Base-by-base conservation (phyloP, 2,888 invertebrate genomes). In the Rapana venosa region DNA sequence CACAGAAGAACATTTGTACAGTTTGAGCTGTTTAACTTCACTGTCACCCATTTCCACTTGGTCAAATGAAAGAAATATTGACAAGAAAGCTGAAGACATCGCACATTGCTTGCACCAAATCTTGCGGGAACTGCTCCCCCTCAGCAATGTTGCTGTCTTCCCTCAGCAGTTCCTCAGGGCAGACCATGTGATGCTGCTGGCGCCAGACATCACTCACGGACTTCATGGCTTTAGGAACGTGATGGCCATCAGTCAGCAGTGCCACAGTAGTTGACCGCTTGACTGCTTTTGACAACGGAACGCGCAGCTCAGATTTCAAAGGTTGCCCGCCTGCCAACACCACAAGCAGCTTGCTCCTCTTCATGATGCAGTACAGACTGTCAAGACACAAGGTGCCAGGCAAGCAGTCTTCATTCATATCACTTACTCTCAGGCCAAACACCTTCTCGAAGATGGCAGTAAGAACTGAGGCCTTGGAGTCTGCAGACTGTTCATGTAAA, bases 21-120 rank as follows among this genome's bases (percentile, higher is more conserved):
- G 47, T 2, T 5, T 47, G 47, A 47, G 47, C 47, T 22, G n/a
- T 79, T 79, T 20, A 35, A 17, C 22, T 79, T 26, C 35, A 35
- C 22, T 35, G 22, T 17, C 79, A 35, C 79, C 32, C 35, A 20
- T 15, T 8, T 79, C 79, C 35, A 79, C 35, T 32, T 35, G 35
- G 32, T 79, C 22, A 35, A 35, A 32, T 32, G 22, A 32, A 79
- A 35, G 85, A 58, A 15, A 85, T 30, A 30, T 58, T n/a, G 56
- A 85, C 58, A 17, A 85, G 85, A 22, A 85, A 85, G 15, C 30
- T 85, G 30, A 85, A 85, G 30, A 85, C 1, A 17, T 85, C 58
- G 30, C 85, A 85, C 15, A 58, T 15, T 15, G 17, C 22, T 58
- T 85, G 85, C 30, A 58, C 58, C 58, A 47, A 8, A 30, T 2